Evolutionary conservation across 2,797 vertebrate genomes (phyloP).

Genomic region (Dryobates pubescens): DNA sequence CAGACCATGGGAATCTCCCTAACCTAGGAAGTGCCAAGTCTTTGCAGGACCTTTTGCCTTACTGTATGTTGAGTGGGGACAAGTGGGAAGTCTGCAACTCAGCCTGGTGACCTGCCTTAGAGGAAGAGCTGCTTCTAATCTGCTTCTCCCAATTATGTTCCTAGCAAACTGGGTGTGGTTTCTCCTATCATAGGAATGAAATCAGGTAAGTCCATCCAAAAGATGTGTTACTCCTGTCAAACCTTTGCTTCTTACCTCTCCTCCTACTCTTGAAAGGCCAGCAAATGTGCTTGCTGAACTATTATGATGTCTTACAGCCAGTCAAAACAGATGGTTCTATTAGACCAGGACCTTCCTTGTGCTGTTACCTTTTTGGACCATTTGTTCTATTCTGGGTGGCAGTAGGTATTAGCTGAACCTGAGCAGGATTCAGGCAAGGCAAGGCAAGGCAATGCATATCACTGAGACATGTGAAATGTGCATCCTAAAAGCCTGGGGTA

Average conservation of each 20-base stretch:
- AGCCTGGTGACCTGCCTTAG: background rate
- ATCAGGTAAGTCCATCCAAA: background rate
- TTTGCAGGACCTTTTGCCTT: background rate
- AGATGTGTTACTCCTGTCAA: background rate
- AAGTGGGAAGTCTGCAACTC: background rate
- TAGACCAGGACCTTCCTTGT: background rate
- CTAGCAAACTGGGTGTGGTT: slow-evolving; percentile 21
- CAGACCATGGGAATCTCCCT: background rate
- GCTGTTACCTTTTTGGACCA: background rate
- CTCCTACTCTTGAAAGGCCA: background rate
- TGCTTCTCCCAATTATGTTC: background rate
- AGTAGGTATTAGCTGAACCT: background rate
- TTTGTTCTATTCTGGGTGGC: background rate
- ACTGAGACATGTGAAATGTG: background rate
- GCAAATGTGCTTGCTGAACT: background rate
- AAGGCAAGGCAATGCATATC: accelerated
- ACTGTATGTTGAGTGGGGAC: background rate
- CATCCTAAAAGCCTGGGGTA: background rate
- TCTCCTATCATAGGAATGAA: background rate
- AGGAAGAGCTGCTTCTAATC: background rate
- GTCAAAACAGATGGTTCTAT: background rate
- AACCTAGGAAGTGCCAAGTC: background rate
- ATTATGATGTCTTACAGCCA: background rate
- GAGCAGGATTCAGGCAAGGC: background rate
- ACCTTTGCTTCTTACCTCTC: background rate